These are phyloP conservation scores for Scaptodrosophila latifasciaeformis DNA, from an alignment of 2,888 invertebrate species.

Conservation along the genomic window DNA sequence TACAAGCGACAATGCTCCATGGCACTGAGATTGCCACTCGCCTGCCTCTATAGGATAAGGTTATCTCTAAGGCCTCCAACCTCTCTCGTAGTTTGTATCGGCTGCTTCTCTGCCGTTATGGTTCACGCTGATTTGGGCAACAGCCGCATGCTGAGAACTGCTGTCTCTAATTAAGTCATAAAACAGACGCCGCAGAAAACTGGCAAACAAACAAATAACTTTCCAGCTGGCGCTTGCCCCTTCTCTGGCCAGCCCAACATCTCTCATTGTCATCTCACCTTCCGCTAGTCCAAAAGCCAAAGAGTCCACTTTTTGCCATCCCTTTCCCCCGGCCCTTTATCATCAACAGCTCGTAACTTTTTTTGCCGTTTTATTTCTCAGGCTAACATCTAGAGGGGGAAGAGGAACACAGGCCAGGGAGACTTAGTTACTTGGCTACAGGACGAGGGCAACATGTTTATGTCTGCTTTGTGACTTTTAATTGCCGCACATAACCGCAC, in stretches of 20 bases:
- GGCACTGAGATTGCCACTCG: no score
- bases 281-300: no score
- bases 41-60: neutral
- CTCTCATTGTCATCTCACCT: no score
- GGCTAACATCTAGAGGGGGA: no score
- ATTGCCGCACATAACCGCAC: constrained; percentile 53
- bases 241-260: neutral
- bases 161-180: constrained; percentile 58
- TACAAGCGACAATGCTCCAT: constrained; percentile 21
- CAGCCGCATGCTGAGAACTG: constrained; percentile 4
- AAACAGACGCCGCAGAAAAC: constrained; percentile 47
- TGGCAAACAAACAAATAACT: constrained; percentile 42
- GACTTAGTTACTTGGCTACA: neutral
- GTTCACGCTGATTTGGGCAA: constrained; percentile 58
- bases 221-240: constrained; percentile 6
- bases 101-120: constrained; percentile 49
- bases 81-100: no score
- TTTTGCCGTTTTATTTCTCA: neutral
- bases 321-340: constrained; percentile 28
- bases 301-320: no score
- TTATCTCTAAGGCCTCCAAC: neutral
- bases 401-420: neutral
- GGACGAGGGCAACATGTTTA: constrained; percentile 38
- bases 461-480: constrained; percentile 59
- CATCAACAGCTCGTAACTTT: constrained; percentile 45